These are phyloP conservation scores for Pheosia gnoma DNA, from an alignment of 2,888 invertebrate genomes.

Conservation along the genomic window DNA sequence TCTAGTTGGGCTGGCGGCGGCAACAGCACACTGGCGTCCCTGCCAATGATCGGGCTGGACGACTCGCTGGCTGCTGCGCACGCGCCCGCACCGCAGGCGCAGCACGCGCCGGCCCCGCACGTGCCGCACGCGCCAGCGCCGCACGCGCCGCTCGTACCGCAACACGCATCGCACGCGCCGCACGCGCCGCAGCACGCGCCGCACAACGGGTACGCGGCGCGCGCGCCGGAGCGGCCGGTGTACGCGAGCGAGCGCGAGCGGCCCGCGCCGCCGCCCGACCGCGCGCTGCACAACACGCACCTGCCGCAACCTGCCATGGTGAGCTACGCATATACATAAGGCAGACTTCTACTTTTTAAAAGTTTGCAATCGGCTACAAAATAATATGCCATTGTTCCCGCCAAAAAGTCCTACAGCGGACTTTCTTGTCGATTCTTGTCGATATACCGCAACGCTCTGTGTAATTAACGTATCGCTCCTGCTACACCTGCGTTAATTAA, in stretches of 20 bases:
- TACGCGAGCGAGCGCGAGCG: conserved; percentile 4
- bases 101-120: conserved; percentile 8
- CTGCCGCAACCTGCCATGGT: conserved; percentile 7
- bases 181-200: conserved; percentile 1
- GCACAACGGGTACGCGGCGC: conserved; percentile 9
- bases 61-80: conserved; percentile 63
- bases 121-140: background rate
- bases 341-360: too few relatives aligned
- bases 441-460: too few relatives aligned
- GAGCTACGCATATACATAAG: background rate
- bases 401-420: too few relatives aligned
- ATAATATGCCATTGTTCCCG: too few relatives aligned
- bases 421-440: too few relatives aligned
- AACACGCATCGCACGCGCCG: conserved; percentile 4
- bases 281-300: conserved; percentile 12
- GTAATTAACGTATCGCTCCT: too few relatives aligned
- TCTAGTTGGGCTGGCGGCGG: conserved; percentile 86
- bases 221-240: conserved; percentile 4
- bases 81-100: conserved; percentile 25
- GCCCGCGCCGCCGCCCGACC: conserved; percentile 8
- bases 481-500: too few relatives aligned
- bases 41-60: conserved; percentile 90
- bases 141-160: background rate
- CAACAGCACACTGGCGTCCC: conserved; percentile 88
- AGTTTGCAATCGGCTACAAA: too few relatives aligned